Base-by-base conservation (phyloP, 2,888 invertebrate species). In the Papilio gigon region DNA sequence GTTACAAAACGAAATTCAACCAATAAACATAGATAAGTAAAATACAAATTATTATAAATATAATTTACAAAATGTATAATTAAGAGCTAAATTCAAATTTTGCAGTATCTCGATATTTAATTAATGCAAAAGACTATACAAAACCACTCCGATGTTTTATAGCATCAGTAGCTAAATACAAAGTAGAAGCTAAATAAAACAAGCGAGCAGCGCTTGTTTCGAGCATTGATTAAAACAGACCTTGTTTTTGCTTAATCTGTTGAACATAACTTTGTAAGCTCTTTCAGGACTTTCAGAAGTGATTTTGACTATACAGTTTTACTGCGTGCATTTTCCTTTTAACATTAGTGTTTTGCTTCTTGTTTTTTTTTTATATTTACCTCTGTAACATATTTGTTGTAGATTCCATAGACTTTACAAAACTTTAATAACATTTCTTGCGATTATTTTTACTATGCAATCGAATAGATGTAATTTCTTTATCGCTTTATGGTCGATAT, bases 221-320 rank as follows among this genome's bases (percentile, higher is more conserved):
- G 47, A n/a, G 44, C 60, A 69, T 69, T 69, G 69, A 65, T 65
- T 69, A 65, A 69, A 65, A 69, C 69, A 53, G 65, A 44, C 61
- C 53, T 65, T 65, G 69, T 69, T 69, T 65, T 65, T 69, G 65
- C 69, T 65, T 69, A 69, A 69, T 61, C 69, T 69, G 65, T 65
- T 69, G 69, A 61, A 69, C 61, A 69, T 65, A 69, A 69, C 65
- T 69, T 69, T 69, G 69, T 65, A 68, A 68, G 64, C 64, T 68
- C 44, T 37, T 35, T 35, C 44, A 40, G 64, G 59, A 60, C 50
- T 64, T 64, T 47, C n/a, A 60, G 47, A 60, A 59, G 14, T 40
- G 68, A 59, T 68, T 63, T 68, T 40, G 68, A 64, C 68, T 64
- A 64, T 59, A 37, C 64, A 50, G 50, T 64, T 64, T 64, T 68